A percentile compares a stretch with the other conserved stretches of the same genome.
These are phyloP conservation scores for Maniola jurtina DNA, from an alignment of 1,140 invertebrate species.

Conservation along the genomic window DNA sequence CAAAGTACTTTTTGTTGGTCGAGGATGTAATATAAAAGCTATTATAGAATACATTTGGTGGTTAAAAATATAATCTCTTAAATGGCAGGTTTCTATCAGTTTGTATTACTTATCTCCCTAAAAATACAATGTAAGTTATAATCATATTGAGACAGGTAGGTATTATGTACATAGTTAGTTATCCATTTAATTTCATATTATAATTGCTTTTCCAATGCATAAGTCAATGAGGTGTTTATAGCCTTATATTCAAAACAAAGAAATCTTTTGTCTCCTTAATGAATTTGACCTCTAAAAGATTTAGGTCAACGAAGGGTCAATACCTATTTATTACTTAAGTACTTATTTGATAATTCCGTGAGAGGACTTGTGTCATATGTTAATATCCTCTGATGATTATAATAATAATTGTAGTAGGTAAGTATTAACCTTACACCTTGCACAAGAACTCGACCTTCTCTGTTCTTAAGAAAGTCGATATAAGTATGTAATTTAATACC, in stretches of 20 bases:
- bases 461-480: neutral
- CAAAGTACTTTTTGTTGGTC: constrained; percentile 17
- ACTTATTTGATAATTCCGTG: too few species aligned
- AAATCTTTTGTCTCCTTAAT: too few species aligned
- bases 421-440: too few species aligned
- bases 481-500: too few species aligned
- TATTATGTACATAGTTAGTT: neutral
- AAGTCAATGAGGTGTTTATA: neutral
- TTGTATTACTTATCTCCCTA: neutral
- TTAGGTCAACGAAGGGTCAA: too few species aligned
- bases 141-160: neutral
- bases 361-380: too few species aligned
- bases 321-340: too few species aligned
- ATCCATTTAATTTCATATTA: neutral
- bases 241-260: neutral
- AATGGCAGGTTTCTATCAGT: neutral
- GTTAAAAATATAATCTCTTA: too few species aligned
- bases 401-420: too few species aligned
- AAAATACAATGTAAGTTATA: constrained; percentile 1
- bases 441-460: neutral
- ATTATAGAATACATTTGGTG: constrained; percentile 11
- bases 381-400: too few species aligned
- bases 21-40: constrained; percentile 1
- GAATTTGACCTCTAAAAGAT: too few species aligned
- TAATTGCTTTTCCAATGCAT: neutral